Evolutionary conservation across 2,797 vertebrate species (phyloP), one percentile per base, ranked within the genome.

Genomic region (Phrynocephalus guinanensis): DNA sequence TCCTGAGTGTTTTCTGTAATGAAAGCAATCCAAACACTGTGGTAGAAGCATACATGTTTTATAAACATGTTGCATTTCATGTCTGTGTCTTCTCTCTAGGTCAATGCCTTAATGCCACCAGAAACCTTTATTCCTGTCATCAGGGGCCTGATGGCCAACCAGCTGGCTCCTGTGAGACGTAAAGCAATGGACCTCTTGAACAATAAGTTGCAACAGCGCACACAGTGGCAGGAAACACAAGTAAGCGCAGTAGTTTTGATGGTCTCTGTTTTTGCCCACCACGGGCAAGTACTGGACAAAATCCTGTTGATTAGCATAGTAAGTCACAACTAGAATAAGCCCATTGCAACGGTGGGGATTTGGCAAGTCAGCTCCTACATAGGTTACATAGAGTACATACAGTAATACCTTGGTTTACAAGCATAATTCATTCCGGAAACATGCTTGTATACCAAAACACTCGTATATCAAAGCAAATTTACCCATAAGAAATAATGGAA

Each of bases 131-230:
- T 99, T 90, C 91, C 96, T 2, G 98, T 99, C 88, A 97, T 98
- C 79, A 96, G 95, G 83, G 98, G 98, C 8, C 97, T 99, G 78
- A 97, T 99, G 97, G 94, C 82, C 2, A 99, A 99, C 63, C 93
- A 96, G 82, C 95, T 99, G 89, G 93, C 98, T 0, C 98, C 98
- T 0, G 98, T 99, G 68, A 96, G 99, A 78, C 98, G 98, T 60
- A 99, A 99, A 93, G 98, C 98, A 0, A 97, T 99, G 97, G 99
- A 99, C 94, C 98, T 99, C 88, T 94, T 99, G 82, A 99, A 99
- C 95, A 99, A 98, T 93, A 98, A 98, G 80, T 96, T 99, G 82
- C 98, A 98, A 92, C 98, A 98, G 70, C 95, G 93, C 26, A 95
- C 94, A 0, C 93, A 86, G 52, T 99, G 98, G 98, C 96, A 96